These are phyloP conservation scores for Thereva unica DNA, from an alignment of 2,888 invertebrate species.

Conservation along the genomic window DNA sequence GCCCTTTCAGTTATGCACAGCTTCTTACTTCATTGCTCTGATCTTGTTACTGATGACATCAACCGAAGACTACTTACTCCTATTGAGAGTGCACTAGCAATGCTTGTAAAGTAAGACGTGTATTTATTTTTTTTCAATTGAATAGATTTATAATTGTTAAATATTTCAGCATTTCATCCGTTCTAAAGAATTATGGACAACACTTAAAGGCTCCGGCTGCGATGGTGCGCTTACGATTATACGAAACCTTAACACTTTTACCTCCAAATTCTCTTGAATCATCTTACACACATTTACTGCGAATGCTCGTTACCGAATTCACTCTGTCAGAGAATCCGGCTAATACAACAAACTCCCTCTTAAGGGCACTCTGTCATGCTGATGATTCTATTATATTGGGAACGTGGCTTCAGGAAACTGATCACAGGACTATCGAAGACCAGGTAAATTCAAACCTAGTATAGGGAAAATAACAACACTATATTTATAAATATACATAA, in stretches of 20 bases:
- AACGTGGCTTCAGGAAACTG: constrained; percentile 94
- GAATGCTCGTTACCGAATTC: constrained; percentile 93
- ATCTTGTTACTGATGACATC: constrained; percentile 90
- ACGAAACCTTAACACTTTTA: constrained; percentile 80
- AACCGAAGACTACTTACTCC: constrained; percentile 85
- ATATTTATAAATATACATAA: not conserved
- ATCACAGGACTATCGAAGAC: constrained; percentile 95
- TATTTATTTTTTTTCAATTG: not conserved
- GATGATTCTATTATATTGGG: constrained; percentile 91
- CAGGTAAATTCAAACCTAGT: constrained; percentile 69
- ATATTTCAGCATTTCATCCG: constrained; percentile 72
- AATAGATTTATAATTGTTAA: not conserved
- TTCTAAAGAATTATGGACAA: constrained; percentile 87
- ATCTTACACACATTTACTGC: constrained; percentile 82
- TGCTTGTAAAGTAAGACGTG: constrained; percentile 82
- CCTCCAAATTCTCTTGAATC: constrained; percentile 82
- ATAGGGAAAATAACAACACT: not conserved
- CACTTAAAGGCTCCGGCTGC: constrained; percentile 93
- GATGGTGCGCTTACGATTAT: constrained; percentile 88
- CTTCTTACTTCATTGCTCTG: constrained; percentile 87
- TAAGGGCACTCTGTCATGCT: constrained; percentile 81
- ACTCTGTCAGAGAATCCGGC: constrained; percentile 93
- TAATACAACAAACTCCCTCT: constrained; percentile 83
- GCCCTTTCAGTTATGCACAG: constrained; percentile 95
- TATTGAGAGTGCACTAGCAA: constrained; percentile 92